These are phyloP conservation scores for Pegoplata infirma DNA, from an alignment of 2,888 invertebrate genomes.

Conservation along the genomic window DNA sequence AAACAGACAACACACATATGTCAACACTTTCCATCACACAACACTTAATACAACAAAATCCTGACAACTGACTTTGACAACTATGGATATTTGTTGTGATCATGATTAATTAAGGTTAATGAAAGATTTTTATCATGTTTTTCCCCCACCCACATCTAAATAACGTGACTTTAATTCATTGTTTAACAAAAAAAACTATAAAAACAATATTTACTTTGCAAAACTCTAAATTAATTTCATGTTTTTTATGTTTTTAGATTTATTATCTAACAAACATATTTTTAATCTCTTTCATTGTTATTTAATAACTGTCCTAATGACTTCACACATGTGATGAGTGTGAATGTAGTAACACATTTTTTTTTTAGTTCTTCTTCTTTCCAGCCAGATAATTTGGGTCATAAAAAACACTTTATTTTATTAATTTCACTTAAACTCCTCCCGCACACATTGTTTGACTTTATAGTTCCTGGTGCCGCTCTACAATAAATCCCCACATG, in stretches of 20 bases:
- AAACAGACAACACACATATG: too few relatives aligned
- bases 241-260: constrained; percentile 4
- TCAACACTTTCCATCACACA: constrained; percentile 16
- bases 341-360: not conserved
- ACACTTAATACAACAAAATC: too few relatives aligned
- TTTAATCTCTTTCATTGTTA: constrained; percentile 38
- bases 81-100: not conserved
- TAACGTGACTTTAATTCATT: constrained; percentile 36
- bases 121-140: too few relatives aligned
- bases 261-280: constrained; percentile 23
- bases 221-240: constrained; percentile 30
- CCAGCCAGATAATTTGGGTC: constrained; percentile 51
- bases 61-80: constrained; percentile 29
- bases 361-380: constrained; percentile 3
- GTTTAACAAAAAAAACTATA: not conserved
- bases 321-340: constrained; percentile 12
- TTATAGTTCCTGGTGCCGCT: not conserved
- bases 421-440: constrained; percentile 53
- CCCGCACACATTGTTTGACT: not conserved
- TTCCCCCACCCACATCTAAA: constrained; percentile 25
- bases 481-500: constrained; percentile 45
- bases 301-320: constrained; percentile 47
- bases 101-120: constrained; percentile 42
- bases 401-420: constrained; percentile 51
- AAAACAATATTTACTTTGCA: constrained; percentile 35